Evolutionary conservation across 2,113 vertebrate genomes (phyloP).

Genomic region (Mixornis gularis): DNA sequence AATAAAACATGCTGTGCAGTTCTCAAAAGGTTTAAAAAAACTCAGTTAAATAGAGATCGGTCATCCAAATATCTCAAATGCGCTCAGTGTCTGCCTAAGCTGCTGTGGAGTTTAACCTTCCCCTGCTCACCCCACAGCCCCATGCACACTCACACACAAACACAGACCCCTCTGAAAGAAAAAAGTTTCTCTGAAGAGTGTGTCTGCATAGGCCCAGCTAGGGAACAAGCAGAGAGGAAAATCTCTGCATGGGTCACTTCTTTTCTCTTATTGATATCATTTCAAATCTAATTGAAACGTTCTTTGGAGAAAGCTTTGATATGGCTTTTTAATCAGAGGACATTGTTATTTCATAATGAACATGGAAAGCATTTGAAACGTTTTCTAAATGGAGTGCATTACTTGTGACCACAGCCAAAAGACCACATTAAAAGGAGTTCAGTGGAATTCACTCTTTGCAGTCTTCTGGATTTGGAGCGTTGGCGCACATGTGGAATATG

Average conservation of each 20-base stretch:
- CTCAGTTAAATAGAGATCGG: neutral
- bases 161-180: neutral
- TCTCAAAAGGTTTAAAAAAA: neutral
- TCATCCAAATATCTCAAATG: neutral
- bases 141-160: neutral
- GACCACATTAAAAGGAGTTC: constrained; percentile 52
- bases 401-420: constrained; percentile 47
- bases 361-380: constrained; percentile 47
- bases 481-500: neutral
- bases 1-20: neutral
- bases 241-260: neutral
- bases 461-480: neutral
- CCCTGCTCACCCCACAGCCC: neutral
- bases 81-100: neutral
- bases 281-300: constrained; percentile 58
- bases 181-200: neutral
- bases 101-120: neutral
- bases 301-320: constrained; percentile 57
- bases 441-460: constrained; percentile 3
- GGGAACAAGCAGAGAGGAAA: neutral
- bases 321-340: constrained; percentile 66
- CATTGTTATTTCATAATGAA: constrained; percentile 52
- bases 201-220: neutral
- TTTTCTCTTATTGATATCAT: neutral
- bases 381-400: constrained; percentile 39